Evolutionary conservation across 2,888 invertebrate genomes (phyloP), one percentile per base, ranked within the genome.

Genomic region (Pristionchus maxplancki): DNA sequence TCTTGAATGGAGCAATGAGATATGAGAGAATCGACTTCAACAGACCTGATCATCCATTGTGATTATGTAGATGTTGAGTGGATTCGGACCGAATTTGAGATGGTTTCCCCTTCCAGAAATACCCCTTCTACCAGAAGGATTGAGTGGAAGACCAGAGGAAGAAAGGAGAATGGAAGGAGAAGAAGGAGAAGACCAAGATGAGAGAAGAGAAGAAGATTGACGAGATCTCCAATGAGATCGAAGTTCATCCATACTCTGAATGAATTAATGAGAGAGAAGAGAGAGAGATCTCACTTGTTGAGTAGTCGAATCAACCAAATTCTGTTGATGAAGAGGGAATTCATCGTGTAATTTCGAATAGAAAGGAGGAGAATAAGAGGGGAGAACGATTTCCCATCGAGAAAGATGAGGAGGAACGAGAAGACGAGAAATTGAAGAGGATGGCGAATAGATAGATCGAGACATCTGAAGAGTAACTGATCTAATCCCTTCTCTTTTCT

Each of bases 11-110:
- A 64, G 28, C 50, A 44, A 37, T 82, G 28, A 20, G 82, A 28
- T 50, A 82, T 4, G 31, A 28, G 28, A 37, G 50, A 20, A 81
- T 2, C 17, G 4, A 81, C 88, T 34, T 88, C 31, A 40, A 81
- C n/a, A 24, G 4, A 81, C 88, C 48, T 88, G 78, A 40, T 88
- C 31, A 34, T 88, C 88, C n/a, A 40, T 85, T 28, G 93, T 85
- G 37, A 94, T 90, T 13, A 94, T 90, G 84, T 93, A 94, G 82
- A 89, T 91, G 34, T 90, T 90, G 28, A 92, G 85, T 58, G 90
- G 89, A 88, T 94, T 94, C 8, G 94, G 91, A 13, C 94, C 94
- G 89, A 94, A 94, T 74, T 91, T 91, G 37, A 91, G 90, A 87
- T 93, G 92, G 85, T 92, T 90, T 24, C 94, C 94, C 53, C 94